These are phyloP conservation scores for Mugil cephalus DNA, from an alignment of 2,113 vertebrate species.

Conservation along the genomic window DNA sequence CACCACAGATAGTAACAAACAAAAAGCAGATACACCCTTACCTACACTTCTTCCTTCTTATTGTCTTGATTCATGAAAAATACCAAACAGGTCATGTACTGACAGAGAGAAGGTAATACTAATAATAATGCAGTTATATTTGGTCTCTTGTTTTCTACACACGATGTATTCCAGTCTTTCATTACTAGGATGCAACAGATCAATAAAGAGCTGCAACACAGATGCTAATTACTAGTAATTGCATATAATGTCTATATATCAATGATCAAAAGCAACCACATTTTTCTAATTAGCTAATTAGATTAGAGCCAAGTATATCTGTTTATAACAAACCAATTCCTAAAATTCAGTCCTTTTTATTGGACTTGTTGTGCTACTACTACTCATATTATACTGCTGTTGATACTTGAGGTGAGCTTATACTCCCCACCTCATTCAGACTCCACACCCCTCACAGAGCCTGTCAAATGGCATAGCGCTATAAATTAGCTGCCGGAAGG, in stretches of 20 bases:
- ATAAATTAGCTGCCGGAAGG: constrained; percentile 67
- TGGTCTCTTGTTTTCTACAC: not conserved
- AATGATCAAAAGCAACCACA: too few relatives aligned
- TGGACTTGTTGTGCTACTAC: not conserved
- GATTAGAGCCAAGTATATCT: too few relatives aligned
- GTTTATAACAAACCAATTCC: too few relatives aligned
- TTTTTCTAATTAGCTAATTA: too few relatives aligned
- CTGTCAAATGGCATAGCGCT: constrained; percentile 45
- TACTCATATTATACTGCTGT: not conserved
- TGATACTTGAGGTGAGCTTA: constrained; percentile 36
- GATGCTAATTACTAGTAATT: too few relatives aligned
- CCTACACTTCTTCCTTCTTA: not conserved
- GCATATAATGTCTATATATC: too few relatives aligned
- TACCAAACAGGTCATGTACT: not conserved
- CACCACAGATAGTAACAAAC: constrained; percentile 11
- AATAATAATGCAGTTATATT: not conserved
- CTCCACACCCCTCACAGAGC: constrained; percentile 24
- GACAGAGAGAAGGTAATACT: not conserved
- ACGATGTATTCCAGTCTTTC: too few relatives aligned
- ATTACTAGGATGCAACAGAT: too few relatives aligned
- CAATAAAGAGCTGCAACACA: too few relatives aligned
- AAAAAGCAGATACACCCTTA: not conserved
- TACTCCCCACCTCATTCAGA: constrained; percentile 19
- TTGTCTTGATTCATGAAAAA: not conserved
- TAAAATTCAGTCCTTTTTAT: too few relatives aligned